Conservation (phyloP, 2,888 invertebrate species). For the Eupithecia abbreviata region DNA sequence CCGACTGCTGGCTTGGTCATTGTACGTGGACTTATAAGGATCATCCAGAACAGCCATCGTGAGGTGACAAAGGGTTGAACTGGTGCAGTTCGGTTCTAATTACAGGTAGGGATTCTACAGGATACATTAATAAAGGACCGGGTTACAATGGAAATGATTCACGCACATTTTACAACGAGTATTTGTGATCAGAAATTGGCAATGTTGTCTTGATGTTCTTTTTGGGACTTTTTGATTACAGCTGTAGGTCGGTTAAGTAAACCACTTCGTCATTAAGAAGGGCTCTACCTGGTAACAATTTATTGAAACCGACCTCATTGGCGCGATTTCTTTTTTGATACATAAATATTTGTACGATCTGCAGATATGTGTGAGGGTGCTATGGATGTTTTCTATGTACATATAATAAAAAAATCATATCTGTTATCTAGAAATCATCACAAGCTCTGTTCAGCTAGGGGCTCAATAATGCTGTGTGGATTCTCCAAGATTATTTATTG, state of each 20-base stretch:
- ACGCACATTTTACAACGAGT: neutral
- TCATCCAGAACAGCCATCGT: constrained; percentile 54
- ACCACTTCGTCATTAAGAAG: too few relatives aligned
- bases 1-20: constrained; percentile 53
- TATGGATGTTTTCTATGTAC: too few relatives aligned
- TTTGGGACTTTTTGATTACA: neutral
- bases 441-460: too few relatives aligned
- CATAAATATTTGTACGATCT: too few relatives aligned
- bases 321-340: too few relatives aligned
- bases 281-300: too few relatives aligned
- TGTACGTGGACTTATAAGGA: constrained; percentile 62
- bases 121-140: constrained; percentile 39
- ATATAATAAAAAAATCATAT: too few relatives aligned
- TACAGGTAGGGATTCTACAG: constrained; percentile 36
- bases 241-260: neutral
- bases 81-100: constrained; percentile 48
- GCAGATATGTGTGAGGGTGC: too few relatives aligned
- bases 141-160: constrained; percentile 14
- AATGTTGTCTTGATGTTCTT: neutral
- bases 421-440: too few relatives aligned
- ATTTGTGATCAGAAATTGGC: neutral
- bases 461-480: too few relatives aligned
- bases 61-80: constrained; percentile 51
- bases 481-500: too few relatives aligned
- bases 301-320: too few relatives aligned